Conservation (phyloP, 2,888 invertebrate species). For the Morinoia aosen region DNA sequence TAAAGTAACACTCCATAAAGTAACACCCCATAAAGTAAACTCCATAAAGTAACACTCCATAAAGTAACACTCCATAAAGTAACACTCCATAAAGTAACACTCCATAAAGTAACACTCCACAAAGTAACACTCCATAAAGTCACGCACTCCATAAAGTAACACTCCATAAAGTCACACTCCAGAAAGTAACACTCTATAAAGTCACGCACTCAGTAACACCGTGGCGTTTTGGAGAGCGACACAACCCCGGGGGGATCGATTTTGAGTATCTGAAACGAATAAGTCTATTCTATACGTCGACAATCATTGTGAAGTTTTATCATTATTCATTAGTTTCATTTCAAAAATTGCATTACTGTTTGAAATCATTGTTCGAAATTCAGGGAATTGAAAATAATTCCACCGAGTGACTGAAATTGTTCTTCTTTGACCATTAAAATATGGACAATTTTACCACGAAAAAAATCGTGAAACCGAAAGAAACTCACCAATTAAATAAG, state of each 20-base stretch:
- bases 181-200: no score
- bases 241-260: background rate
- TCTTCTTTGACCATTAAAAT: background rate
- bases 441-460: background rate
- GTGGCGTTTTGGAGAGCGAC: background rate
- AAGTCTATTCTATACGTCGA: background rate
- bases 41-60: background rate
- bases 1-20: no score
- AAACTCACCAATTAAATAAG: background rate
- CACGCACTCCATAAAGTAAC: no score
- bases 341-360: background rate
- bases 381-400: background rate
- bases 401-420: background rate
- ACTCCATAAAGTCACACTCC: no score
- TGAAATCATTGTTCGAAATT: background rate
- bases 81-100: background rate
- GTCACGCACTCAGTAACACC: background rate
- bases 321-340: background rate
- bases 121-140: no score
- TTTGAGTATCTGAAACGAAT: background rate
- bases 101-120: background rate
- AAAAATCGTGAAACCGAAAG: background rate
- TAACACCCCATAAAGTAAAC: background rate
- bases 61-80: no score
- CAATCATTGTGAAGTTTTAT: background rate